These are phyloP conservation scores for Turritopsis dohrnii DNA, from an alignment of 30 jellyfish, hydroid and myxozoan species.

Conservation along the genomic window DNA sequence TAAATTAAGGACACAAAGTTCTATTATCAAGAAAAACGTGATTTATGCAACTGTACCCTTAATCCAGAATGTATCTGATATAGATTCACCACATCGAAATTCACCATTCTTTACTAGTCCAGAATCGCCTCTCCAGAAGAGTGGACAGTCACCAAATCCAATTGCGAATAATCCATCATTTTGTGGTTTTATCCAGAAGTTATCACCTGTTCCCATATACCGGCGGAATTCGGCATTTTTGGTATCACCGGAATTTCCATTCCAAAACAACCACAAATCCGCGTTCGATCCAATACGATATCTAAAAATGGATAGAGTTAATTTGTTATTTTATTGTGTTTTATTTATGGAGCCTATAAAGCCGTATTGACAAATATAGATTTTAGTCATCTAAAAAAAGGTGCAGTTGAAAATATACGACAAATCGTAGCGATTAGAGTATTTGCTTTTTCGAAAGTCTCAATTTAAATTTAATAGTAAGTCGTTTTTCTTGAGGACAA, in stretches of 20 bases:
- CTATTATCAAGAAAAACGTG: no score
- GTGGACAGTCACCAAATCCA: not conserved
- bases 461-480: no score
- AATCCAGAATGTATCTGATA: not conserved
- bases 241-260: conserved; percentile 5
- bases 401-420: no score
- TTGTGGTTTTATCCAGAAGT: not conserved
- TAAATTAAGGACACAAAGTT: no score
- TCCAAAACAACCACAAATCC: not conserved
- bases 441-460: no score
- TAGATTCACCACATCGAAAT: not conserved
- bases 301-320: not conserved
- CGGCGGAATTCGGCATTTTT: conserved; percentile 2
- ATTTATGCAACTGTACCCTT: no score
- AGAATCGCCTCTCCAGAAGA: not conserved
- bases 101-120: not conserved
- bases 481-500: no score
- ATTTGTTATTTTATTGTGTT: no score
- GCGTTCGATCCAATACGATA: not conserved
- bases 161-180: conserved; percentile 1
- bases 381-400: no score
- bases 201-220: not conserved
- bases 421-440: no score
- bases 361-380: no score
- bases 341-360: no score